Evolutionary conservation across 2,797 vertebrate genomes (phyloP).

Genomic region (Odontamblyopus rebecca): DNA sequence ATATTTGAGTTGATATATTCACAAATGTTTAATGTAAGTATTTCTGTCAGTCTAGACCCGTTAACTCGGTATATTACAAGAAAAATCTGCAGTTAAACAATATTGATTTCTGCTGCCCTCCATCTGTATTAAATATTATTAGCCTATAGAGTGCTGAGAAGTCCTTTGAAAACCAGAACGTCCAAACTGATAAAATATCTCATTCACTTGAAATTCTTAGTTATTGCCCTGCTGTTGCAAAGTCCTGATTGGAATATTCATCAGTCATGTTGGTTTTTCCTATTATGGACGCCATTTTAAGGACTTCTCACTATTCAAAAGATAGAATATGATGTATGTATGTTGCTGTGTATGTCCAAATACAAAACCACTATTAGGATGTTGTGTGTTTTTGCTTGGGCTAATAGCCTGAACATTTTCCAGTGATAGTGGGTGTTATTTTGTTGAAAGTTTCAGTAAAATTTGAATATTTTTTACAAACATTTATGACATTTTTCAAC

Average conservation of each 20-base stretch:
- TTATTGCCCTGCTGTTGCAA: not conserved
- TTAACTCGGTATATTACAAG: no score
- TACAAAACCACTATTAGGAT: no score
- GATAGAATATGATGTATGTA: not conserved
- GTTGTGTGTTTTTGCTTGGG: no score
- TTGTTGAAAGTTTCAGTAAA: not conserved
- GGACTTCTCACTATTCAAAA: not conserved
- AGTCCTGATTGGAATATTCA: not conserved
- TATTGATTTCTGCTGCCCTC: no score
- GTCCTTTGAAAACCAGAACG: no score
- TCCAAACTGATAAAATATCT: no score
- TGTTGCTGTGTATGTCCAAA: not conserved
- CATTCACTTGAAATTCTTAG: not conserved
- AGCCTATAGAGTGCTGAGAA: no score
- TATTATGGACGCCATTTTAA: not conserved
- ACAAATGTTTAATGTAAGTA: no score
- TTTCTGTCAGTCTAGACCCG: no score
- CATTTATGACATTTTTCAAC: not conserved
- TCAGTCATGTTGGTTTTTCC: not conserved
- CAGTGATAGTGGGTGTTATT: not conserved
- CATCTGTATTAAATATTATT: no score
- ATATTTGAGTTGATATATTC: no score
- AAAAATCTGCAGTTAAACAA: no score
- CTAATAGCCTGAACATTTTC: not conserved
- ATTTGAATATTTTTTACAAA: not conserved